Conservation (phyloP, 2,888 invertebrate species). For the Muschampia plurimacula region DNA sequence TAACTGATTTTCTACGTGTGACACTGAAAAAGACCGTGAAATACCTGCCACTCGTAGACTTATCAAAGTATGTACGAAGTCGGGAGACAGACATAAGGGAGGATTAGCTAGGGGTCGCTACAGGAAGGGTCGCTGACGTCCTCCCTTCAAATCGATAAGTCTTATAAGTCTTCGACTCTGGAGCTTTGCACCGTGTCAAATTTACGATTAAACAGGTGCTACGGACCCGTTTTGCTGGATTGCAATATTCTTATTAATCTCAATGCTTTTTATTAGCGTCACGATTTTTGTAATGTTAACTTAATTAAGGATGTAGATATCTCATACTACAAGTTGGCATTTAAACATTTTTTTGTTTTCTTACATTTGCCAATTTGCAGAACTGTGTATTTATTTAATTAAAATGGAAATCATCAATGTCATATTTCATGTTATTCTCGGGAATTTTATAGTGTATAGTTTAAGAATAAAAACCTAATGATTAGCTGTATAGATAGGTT, state of each 20-base stretch:
- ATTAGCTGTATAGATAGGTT: too few relatives aligned
- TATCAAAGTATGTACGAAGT: conserved; percentile 27
- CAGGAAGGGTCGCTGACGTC: conserved; percentile 32
- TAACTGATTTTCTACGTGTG: neutral
- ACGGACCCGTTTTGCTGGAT: conserved; percentile 4
- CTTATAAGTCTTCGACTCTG: conserved; percentile 36
- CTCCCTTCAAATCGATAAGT: conserved; percentile 38
- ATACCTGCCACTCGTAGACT: conserved; percentile 27
- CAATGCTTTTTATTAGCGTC: neutral
- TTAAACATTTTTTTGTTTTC: neutral
- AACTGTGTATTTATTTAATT: neutral
- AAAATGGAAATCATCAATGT: neutral
- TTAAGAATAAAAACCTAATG: too few relatives aligned
- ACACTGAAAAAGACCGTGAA: conserved; percentile 32
- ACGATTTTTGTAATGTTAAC: conserved; percentile 1
- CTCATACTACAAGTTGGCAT: neutral
- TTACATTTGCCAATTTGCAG: neutral
- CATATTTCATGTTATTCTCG: neutral
- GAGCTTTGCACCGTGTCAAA: conserved; percentile 26
- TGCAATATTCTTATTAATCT: conserved; percentile 9
- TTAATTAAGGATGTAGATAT: conserved; percentile 17
- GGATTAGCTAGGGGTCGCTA: conserved; percentile 36
- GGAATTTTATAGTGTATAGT: too few relatives aligned
- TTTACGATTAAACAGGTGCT: conserved; percentile 26
- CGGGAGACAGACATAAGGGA: conserved; percentile 37